These are phyloP conservation scores for Gymnocheta viridis DNA, from an alignment of 2,888 invertebrate genomes.

Conservation along the genomic window DNA sequence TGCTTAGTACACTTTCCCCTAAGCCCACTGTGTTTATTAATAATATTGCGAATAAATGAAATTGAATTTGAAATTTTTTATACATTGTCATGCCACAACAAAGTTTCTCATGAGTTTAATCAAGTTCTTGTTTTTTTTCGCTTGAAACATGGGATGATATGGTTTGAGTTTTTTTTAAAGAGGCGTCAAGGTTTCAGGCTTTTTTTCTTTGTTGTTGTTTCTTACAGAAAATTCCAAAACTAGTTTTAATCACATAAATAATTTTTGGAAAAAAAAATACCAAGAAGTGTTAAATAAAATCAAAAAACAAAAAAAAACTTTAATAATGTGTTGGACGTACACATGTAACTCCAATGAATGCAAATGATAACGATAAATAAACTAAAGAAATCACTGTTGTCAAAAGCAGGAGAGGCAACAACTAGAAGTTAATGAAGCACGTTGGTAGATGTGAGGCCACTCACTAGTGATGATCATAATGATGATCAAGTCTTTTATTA, in stretches of 20 bases:
- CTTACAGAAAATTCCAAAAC: constrained; percentile 22
- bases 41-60: constrained; percentile 31
- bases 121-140: not conserved
- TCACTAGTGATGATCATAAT: not conserved
- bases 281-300: constrained; percentile 21
- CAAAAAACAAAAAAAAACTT: not conserved
- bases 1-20: not conserved
- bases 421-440: constrained; percentile 40
- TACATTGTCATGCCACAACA: not conserved
- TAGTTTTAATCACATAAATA: constrained; percentile 46
- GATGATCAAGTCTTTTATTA: not conserved
- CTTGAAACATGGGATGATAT: not conserved
- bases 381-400: not conserved
- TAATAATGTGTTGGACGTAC: not conserved
- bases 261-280: constrained; percentile 10
- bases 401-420: constrained; percentile 17
- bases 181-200: constrained; percentile 41
- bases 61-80: constrained; percentile 46
- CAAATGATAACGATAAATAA: constrained; percentile 23
- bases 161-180: constrained; percentile 17
- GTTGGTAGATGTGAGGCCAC: constrained; percentile 7
- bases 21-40: not conserved
- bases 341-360: not conserved
- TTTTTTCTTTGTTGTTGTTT: not conserved
- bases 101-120: not conserved